These are phyloP conservation scores for Cordilura impudica DNA, from an alignment of 2,888 invertebrate species.

Conservation along the genomic window DNA sequence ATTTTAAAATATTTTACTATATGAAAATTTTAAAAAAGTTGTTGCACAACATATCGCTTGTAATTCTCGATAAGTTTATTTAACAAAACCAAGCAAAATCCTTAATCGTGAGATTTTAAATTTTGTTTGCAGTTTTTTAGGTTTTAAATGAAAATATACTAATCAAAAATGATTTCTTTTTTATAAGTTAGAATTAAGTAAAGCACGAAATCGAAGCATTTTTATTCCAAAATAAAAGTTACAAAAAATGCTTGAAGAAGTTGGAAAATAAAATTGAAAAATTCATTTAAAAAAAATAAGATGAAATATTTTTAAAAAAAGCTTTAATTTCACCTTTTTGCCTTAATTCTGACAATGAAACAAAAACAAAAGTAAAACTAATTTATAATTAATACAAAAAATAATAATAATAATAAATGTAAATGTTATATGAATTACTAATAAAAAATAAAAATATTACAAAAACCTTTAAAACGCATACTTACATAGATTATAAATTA, in stretches of 20 bases:
- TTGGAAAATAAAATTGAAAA: slow-evolving; percentile 40
- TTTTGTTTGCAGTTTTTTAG: neutral
- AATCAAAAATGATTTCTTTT: slow-evolving; percentile 12
- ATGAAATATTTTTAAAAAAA: slow-evolving; percentile 48
- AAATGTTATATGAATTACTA: slow-evolving; percentile 51
- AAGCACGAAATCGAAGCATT: slow-evolving; percentile 54
- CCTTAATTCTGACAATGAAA: slow-evolving; percentile 75
- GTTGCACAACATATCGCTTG: slow-evolving; percentile 46
- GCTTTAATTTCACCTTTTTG: slow-evolving; percentile 69
- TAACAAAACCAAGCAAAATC: neutral
- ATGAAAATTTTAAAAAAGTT: neutral
- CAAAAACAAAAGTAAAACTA: slow-evolving; percentile 57
- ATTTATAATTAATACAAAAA: slow-evolving; percentile 32
- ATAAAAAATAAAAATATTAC: slow-evolving; percentile 21
- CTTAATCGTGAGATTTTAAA: neutral
- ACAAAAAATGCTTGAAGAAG: slow-evolving; percentile 43
- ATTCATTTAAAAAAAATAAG: slow-evolving; percentile 1
- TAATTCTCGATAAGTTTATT: slow-evolving; percentile 57
- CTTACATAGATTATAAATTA: slow-evolving; percentile 52
- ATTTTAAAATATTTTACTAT: neutral
- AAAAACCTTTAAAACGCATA: slow-evolving; percentile 22
- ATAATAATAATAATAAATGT: slow-evolving; percentile 29
- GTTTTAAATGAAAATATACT: neutral
- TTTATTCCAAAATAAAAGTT: slow-evolving; percentile 67
- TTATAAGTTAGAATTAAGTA: slow-evolving; percentile 53